Conservation (phyloP, 2,797 vertebrate species). For the Falco columbarius region DNA sequence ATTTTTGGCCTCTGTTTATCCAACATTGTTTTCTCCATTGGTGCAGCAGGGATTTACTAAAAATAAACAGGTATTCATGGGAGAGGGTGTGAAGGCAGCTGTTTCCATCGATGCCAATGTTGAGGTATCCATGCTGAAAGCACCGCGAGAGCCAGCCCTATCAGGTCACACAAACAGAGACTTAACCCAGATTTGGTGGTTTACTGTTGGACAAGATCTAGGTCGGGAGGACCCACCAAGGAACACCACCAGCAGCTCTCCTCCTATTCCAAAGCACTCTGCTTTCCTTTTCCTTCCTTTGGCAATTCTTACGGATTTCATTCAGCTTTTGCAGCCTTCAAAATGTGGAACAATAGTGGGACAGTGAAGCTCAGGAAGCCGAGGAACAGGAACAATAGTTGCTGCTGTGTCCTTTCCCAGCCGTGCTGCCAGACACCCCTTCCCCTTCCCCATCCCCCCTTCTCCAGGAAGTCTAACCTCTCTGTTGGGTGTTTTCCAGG, state of each 20-base stretch:
- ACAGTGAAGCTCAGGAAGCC: background rate
- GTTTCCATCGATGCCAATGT: background rate
- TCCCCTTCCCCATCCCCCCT: background rate
- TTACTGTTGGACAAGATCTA: background rate
- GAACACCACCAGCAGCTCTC: background rate
- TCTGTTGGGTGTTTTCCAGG: background rate
- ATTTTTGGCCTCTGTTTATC: background rate
- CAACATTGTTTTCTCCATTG: background rate
- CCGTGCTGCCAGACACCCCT: background rate
- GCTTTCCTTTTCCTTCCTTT: background rate
- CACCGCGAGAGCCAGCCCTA: background rate
- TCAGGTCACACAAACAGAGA: background rate
- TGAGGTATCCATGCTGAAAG: background rate
- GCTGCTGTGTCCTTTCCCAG: background rate
- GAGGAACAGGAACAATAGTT: background rate
- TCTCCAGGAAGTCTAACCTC: conserved; percentile 4
- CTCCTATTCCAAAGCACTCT: background rate
- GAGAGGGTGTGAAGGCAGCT: background rate
- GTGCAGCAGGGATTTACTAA: conserved; percentile 3
- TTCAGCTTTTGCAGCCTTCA: background rate
- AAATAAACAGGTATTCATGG: background rate
- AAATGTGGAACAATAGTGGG: background rate
- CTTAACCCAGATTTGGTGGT: background rate
- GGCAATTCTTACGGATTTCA: background rate
- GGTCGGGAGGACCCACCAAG: background rate